Evolutionary conservation across 2,113 vertebrate species (phyloP), one percentile per base, ranked within the genome.

Genomic region (Grammomys dolichurus): DNA sequence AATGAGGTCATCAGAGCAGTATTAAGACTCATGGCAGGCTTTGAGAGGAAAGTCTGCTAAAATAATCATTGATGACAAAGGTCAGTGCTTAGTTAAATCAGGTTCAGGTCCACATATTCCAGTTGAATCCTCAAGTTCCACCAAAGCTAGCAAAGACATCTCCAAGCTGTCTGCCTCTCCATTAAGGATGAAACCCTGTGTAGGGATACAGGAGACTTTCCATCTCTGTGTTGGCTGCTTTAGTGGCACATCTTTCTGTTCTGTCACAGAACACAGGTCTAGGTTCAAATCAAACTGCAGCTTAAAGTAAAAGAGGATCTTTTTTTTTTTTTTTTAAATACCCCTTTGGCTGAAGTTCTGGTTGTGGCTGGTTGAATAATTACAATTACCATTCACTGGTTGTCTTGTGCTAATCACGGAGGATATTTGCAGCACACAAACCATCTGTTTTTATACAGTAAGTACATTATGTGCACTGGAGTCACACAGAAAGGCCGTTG

Each of bases 401-500:
- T 95, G 95, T 80, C 73, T 54, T 70, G 11, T 26, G 46, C 43
- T 82, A 31, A 67, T 80, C 51, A 24, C 70, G 54, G 78, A 84
- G 91, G 89, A 40, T 80, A 75, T 95, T 90, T 96, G 85, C 82
- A 70, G 75, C 88, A 60, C 48, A 70, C 65, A 78, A 69, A 60
- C 60, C 56, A 20, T 81, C 87, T 89, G 31, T 94, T 84, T 89
- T 67, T 87, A 51, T 89, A 67, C 56, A 75, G 84, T 63, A 78
- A 48, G 91, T 51, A 3, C 10, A 36, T 72, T 58, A 16, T 70
- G 48, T 67, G 81, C 58, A 0, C 28, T n/a, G 10, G 9, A 40
- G 43, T 91, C 96, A 89, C 94, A 96, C 76, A 95, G 96, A 81
- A 80, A 95, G 87, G 91, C 89, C 1, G 0, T 63, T 48, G 72